phyloP scores from a whole-genome alignment of 2,888 invertebrate genomes.

The Saturnia japonica region DNA sequence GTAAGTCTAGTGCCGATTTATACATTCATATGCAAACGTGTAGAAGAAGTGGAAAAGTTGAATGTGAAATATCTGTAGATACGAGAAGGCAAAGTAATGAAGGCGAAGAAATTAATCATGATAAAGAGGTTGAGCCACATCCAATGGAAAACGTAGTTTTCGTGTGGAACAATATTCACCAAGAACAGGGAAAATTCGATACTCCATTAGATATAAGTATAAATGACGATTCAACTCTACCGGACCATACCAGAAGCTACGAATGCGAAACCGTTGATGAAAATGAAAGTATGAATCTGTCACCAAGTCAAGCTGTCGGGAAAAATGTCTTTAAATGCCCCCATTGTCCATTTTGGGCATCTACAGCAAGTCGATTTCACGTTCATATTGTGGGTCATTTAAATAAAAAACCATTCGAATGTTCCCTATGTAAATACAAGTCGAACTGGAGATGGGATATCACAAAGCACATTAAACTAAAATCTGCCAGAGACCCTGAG shows the following conservation, averaged over 20 bases:
- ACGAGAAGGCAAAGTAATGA: slow-evolving; percentile 59
- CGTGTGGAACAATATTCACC: slow-evolving; percentile 89
- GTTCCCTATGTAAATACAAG: slow-evolving; percentile 95
- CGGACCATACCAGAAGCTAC: slow-evolving; percentile 59
- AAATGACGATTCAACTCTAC: slow-evolving; percentile 72
- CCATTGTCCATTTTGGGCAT: slow-evolving; percentile 95
- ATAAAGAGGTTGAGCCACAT: slow-evolving; percentile 81
- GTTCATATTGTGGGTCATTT: slow-evolving; percentile 96
- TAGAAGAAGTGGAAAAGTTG: slow-evolving; percentile 68
- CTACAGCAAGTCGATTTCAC: slow-evolving; percentile 95
- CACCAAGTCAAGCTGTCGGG: slow-evolving; percentile 83
- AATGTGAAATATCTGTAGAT: slow-evolving; percentile 54
- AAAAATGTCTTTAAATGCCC: slow-evolving; percentile 95
- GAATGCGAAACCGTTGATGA: slow-evolving; percentile 68
- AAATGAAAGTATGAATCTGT: slow-evolving; percentile 83
- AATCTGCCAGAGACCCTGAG: slow-evolving; percentile 91
- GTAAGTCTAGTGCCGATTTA: slow-evolving; percentile 91
- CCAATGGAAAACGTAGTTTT: slow-evolving; percentile 92
- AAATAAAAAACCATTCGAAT: slow-evolving; percentile 96
- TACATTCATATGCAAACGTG: slow-evolving; percentile 89
- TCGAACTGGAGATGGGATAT: slow-evolving; percentile 99
- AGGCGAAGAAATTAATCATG: slow-evolving; percentile 44
- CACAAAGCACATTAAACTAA: slow-evolving; percentile 95
- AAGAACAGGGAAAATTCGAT: slow-evolving; percentile 62
- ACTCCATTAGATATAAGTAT: slow-evolving; percentile 71